Evolutionary conservation across 1,140 invertebrate genomes (phyloP), one percentile per base, ranked within the genome.

Genomic region (Anagrus nilaparvatae): DNA sequence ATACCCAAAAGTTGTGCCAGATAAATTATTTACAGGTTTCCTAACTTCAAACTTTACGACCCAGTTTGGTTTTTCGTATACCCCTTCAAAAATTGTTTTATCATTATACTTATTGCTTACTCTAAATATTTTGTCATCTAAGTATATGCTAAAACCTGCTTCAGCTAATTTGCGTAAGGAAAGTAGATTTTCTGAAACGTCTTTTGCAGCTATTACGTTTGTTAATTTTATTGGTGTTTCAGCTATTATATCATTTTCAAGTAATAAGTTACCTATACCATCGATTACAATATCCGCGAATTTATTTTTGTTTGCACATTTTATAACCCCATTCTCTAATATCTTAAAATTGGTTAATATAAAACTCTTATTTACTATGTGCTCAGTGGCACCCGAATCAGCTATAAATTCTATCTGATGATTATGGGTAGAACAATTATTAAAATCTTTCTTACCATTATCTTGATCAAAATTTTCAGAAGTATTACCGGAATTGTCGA

Each of bases 381-480:
- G 44, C 21, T 49, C 47, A 1, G 47, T 46, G 1, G 47, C 43
- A 5, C 48, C 48, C 6, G 48, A 46, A 17, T 50, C 48, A 13
- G 40, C 47, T 9, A 47, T 9, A 24, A 47, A 50, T 19, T n/a
- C 35, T 8, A 50, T 48, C 21, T 25, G 16, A 28, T 47, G 17
- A 40, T 42, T 24, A 3, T 41, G 20, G 13, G 31, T 23, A 19
- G 18, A 14, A 16, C n/a, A 5, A 27, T 39, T 18, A 28, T 39
- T 27, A 28, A 14, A 10, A 24, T 4, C 21, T 33, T 10, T 27
- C 14, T n/a, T n/a, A n/a, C n/a, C n/a, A n/a, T n/a, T n/a, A n/a
- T n/a, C n/a, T n/a, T n/a, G n/a, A n/a, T n/a, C n/a, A n/a, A n/a
- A n/a, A n/a, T n/a, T n/a, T n/a, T n/a, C n/a, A n/a, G n/a, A n/a